phyloP scores from a whole-genome alignment of 2,113 vertebrate species.

The Vulpes ferrilata region DNA sequence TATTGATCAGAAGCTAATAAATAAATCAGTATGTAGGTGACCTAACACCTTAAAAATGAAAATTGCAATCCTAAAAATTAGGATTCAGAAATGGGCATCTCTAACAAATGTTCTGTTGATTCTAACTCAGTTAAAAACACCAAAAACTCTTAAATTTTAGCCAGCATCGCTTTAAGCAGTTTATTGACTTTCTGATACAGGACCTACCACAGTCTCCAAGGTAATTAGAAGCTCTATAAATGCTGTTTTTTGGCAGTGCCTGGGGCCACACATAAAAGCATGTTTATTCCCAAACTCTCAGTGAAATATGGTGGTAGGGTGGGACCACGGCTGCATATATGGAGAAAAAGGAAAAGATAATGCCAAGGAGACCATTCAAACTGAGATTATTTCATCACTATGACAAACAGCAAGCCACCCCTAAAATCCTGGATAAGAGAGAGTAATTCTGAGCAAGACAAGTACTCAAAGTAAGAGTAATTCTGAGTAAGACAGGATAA shows the following conservation, averaged over 20 bases:
- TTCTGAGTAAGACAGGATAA: not conserved
- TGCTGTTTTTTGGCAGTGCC: conserved; percentile 77
- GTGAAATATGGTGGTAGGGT: conserved; percentile 28
- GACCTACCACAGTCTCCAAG: conserved; percentile 78
- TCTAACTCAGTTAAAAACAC: conserved; percentile 58
- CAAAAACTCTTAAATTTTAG: conserved; percentile 70
- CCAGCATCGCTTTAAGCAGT: conserved; percentile 33
- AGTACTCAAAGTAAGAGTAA: not conserved
- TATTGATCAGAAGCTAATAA: conserved; percentile 50
- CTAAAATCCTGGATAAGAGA: not conserved
- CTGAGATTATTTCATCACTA: not conserved
- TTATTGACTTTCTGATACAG: conserved; percentile 65
- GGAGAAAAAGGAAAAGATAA: not conserved
- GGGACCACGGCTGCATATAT: fast-evolving
- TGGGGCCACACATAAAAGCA: conserved; percentile 74
- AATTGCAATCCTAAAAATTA: conserved; percentile 6
- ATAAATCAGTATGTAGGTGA: conserved; percentile 40
- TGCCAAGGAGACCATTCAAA: not conserved
- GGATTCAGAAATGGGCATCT: not conserved
- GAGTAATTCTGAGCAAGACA: not conserved
- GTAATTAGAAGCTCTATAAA: conserved; percentile 76
- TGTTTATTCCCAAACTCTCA: conserved; percentile 74
- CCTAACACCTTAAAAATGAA: conserved; percentile 25
- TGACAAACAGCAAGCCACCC: not conserved
- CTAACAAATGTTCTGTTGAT: conserved; percentile 62